Percentiles rank a stretch among this genome's conserved stretches.
Conservation (phyloP, 1,140 invertebrate species). For the Lordiphosa collinella region DNA sequence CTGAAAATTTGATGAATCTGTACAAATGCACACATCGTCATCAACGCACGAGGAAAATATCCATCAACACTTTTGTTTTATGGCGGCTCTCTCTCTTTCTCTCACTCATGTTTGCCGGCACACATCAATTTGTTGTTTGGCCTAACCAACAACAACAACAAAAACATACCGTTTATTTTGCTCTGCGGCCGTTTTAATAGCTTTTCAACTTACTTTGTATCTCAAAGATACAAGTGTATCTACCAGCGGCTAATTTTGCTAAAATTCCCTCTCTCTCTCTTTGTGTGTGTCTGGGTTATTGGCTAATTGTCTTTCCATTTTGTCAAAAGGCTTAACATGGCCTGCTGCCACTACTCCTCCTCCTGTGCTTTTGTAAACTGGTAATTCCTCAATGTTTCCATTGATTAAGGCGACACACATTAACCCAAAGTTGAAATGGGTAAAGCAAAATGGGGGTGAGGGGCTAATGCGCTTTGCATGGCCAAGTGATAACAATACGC, state of each 20-base stretch:
- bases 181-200: conserved; percentile 69
- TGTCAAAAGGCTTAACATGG: conserved; percentile 65
- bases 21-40: conserved; percentile 62
- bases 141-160: conserved; percentile 44
- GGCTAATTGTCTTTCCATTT: conserved; percentile 54
- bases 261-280: conserved; percentile 30
- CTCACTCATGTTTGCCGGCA: conserved; percentile 60
- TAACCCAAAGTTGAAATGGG: conserved; percentile 64
- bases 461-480: conserved; percentile 62
- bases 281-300: neutral
- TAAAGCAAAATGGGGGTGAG: conserved; percentile 18
- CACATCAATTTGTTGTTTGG: conserved; percentile 68
- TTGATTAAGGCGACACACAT: conserved; percentile 63
- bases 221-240: conserved; percentile 60
- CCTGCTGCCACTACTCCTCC: conserved; percentile 8
- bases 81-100: conserved; percentile 30
- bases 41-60: conserved; percentile 68
- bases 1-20: conserved; percentile 76
- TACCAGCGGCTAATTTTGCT: conserved; percentile 37
- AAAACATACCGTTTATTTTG: conserved; percentile 60
- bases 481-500: conserved; percentile 38
- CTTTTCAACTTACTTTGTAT: conserved; percentile 65
- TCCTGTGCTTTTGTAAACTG: conserved; percentile 9
- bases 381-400: conserved; percentile 62
- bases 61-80: conserved; percentile 76